Evolutionary conservation across 1,140 invertebrate species (phyloP), one percentile per base, ranked within the genome.

Genomic region (Ceratitis capitata): DNA sequence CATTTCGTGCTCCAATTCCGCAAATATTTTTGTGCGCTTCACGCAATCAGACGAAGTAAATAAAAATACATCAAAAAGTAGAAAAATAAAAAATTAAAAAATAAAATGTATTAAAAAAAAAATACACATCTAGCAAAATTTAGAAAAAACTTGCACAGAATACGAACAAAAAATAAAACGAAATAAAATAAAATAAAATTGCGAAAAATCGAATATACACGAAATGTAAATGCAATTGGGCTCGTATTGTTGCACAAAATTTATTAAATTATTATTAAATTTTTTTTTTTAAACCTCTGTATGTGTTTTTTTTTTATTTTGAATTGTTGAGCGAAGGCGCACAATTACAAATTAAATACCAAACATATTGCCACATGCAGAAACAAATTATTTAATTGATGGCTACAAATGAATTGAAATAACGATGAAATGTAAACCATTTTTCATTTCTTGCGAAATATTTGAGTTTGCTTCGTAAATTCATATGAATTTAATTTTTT

Each of bases 1-100:
- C 51, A 53, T 83, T 83, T 51, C 82, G 82, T 83, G 82, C 82
- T 83, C 82, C 82, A 83, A 83, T 83, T 83, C 82, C 82, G 82
- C 49, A 83, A 83, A 83, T 83, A 83, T 83, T 83, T 78, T 29
- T 32, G 82, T 32, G 82, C n/a, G n/a, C 47, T 83, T 83, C 69
- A 78, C 69, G 69, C 69, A 78, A 78, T 45, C 39, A 12, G 4
- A 3, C 42, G 39, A 45, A 45, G 14, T 42, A 74, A 64, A 47
- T 23, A 2, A 6, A 78, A 45, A 74, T 23, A 74, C 42, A 42
- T 19, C 10, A 78, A 45, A 23, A 78, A 74, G n/a, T 19, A 42
- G 45, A 26, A 9, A 74, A 1, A 45, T 42, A 14, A n/a, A 78
- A 3, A 45, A 74, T 2, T 74, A 42, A 74, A 39, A 42, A 74